A percentile compares a stretch with the other conserved stretches of the same genome.
phyloP scores from a whole-genome alignment of 2,797 vertebrate species.

The Enteromius paludinosus region DNA sequence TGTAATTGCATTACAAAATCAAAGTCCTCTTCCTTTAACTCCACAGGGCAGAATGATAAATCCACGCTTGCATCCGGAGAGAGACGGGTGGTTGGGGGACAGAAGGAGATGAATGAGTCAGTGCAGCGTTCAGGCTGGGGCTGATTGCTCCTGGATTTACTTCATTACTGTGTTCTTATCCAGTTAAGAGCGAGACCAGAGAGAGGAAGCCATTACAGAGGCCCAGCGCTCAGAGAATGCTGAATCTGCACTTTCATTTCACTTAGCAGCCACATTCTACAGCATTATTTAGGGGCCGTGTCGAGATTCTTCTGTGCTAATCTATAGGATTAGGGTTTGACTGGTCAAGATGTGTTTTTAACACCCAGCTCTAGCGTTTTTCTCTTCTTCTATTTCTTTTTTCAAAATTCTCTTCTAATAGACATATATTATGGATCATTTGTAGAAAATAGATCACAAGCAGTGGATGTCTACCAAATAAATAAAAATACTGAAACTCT shows the following conservation, averaged over 20 bases:
- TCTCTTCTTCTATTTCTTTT: no score
- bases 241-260: slow-evolving; percentile 67
- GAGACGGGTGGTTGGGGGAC: slow-evolving; percentile 35
- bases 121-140: slow-evolving; percentile 68
- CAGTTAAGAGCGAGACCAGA: slow-evolving; percentile 51
- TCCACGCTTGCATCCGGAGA: slow-evolving; percentile 64
- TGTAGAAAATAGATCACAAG: background rate
- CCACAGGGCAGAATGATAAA: slow-evolving; percentile 80
- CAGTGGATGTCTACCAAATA: background rate
- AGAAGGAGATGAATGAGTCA: slow-evolving; percentile 53
- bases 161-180: slow-evolving; percentile 62
- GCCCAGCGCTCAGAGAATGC: slow-evolving; percentile 34
- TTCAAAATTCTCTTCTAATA: background rate
- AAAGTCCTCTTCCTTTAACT: slow-evolving; percentile 91
- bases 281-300: slow-evolving; percentile 29
- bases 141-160: slow-evolving; percentile 62
- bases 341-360: slow-evolving; percentile 13
- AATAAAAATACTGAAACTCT: background rate
- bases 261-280: slow-evolving; percentile 42
- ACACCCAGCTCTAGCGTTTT: background rate
- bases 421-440: background rate
- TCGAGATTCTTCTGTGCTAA: slow-evolving; percentile 27
- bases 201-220: slow-evolving; percentile 51
- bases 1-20: slow-evolving; percentile 96
- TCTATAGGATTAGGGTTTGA: slow-evolving; percentile 24